These are phyloP conservation scores for Pararge aegeria DNA, from an alignment of 1,140 invertebrate genomes.

Conservation along the genomic window DNA sequence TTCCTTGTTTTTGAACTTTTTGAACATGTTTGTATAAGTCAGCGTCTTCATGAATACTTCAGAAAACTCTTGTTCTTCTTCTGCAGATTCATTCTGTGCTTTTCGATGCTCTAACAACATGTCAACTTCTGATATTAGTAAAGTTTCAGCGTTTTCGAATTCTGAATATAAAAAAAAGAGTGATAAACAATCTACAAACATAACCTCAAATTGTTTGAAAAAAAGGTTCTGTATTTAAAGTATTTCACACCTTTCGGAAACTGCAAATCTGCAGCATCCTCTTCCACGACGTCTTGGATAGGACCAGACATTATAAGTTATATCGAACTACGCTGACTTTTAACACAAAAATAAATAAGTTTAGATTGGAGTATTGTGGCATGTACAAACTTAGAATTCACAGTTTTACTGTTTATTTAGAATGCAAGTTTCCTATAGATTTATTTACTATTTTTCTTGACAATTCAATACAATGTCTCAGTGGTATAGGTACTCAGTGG, in stretches of 20 bases:
- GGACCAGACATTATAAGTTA: constrained; percentile 53
- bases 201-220: constrained; percentile 3
- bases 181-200: neutral
- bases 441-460: too few species aligned
- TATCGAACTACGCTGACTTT: neutral
- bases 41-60: constrained; percentile 99
- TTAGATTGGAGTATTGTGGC: too few species aligned
- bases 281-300: constrained; percentile 85
- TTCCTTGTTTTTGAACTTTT: constrained; percentile 99
- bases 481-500: too few species aligned
- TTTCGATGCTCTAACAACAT: constrained; percentile 98
- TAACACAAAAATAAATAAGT: too few species aligned
- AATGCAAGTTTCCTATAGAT: too few species aligned
- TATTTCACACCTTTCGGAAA: constrained; percentile 90
- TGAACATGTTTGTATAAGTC: constrained; percentile 97
- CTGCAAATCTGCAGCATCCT: constrained; percentile 91
- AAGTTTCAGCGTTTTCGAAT: constrained; percentile 98
- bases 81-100: constrained; percentile 97
- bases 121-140: constrained; percentile 98
- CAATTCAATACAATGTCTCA: too few species aligned
- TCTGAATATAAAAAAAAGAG: constrained; percentile 83
- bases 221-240: neutral
- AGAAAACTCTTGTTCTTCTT: constrained; percentile 98
- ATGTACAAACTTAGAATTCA: too few species aligned
- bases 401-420: too few species aligned